A percentile compares a stretch with the other conserved stretches of the same genome.
Evolutionary conservation across 2,888 invertebrate species (phyloP).

Genomic region (Agrochola lychnidis): DNA sequence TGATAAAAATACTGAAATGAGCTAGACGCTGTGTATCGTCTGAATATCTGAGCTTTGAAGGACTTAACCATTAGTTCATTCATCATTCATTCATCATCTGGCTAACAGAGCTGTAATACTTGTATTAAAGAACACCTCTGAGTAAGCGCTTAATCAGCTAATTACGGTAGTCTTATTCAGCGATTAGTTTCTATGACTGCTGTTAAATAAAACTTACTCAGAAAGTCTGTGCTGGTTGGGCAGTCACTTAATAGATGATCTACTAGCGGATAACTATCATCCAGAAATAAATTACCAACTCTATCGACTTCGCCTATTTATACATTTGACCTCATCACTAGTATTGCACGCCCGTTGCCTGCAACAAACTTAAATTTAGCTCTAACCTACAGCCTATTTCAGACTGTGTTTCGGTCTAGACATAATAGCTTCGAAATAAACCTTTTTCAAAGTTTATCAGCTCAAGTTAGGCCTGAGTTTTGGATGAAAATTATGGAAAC

Average conservation of each 20-base stretch:
- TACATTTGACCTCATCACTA: slow-evolving; percentile 51
- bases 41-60: no score
- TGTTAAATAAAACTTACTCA: no score
- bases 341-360: slow-evolving; percentile 28
- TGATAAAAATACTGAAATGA: no score
- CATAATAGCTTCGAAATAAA: slow-evolving; percentile 4
- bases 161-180: no score
- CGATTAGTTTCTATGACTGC: no score
- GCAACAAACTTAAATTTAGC: slow-evolving; percentile 53
- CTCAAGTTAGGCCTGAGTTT: slow-evolving; percentile 6
- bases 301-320: slow-evolving; percentile 46
- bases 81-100: no score
- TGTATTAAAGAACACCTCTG: no score
- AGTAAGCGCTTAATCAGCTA: no score
- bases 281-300: slow-evolving; percentile 28
- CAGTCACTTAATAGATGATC: neutral
- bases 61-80: no score
- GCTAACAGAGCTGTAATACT: no score
- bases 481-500: neutral
- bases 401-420: slow-evolving; percentile 35
- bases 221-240: no score
- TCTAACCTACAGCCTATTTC: slow-evolving; percentile 45
- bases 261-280: neutral
- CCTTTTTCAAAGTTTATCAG: slow-evolving; percentile 9
- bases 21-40: no score